phyloP scores from a whole-genome alignment of 2,113 vertebrate genomes.

The Polypterus bichir region DNA sequence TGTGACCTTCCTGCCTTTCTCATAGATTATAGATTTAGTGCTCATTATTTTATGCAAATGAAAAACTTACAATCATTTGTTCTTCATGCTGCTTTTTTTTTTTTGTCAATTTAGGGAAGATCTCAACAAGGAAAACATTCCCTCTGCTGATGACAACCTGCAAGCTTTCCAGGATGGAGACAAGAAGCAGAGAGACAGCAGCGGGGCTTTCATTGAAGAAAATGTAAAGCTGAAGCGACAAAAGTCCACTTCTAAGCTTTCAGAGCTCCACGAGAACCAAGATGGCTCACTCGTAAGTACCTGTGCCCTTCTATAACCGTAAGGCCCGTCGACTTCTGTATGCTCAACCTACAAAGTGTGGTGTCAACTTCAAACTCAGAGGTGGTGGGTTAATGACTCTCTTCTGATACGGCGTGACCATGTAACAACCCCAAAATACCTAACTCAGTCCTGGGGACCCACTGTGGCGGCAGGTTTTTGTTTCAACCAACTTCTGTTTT shows the following conservation, averaged over 20 bases:
- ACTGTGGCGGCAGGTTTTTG: too few relatives aligned
- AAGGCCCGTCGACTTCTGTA: too few relatives aligned
- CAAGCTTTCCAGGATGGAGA: slow-evolving; percentile 44
- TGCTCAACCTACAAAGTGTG: too few relatives aligned
- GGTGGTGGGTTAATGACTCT: too few relatives aligned
- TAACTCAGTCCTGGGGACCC: too few relatives aligned
- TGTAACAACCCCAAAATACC: too few relatives aligned
- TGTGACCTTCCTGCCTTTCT: slow-evolving; percentile 7
- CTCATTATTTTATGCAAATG: too few relatives aligned
- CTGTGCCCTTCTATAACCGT: background rate
- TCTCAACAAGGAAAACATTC: slow-evolving; percentile 84
- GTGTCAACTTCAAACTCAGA: too few relatives aligned
- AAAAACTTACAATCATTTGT: too few relatives aligned
- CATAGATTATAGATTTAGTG: slow-evolving; percentile 15
- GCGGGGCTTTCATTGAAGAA: slow-evolving; percentile 38
- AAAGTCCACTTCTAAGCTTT: slow-evolving; percentile 59
- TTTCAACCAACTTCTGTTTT: too few relatives aligned
- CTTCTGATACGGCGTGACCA: too few relatives aligned
- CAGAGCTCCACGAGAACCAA: slow-evolving; percentile 58
- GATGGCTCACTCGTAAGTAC: slow-evolving; percentile 62
- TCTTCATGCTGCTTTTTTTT: background rate
- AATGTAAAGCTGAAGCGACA: slow-evolving; percentile 59
- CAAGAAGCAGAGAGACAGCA: slow-evolving; percentile 37
- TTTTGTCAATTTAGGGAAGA: slow-evolving; percentile 41
- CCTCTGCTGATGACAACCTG: slow-evolving; percentile 47